These are phyloP conservation scores for Vicugna pacos DNA, from an alignment of 2,113 vertebrate genomes.

Conservation along the genomic window DNA sequence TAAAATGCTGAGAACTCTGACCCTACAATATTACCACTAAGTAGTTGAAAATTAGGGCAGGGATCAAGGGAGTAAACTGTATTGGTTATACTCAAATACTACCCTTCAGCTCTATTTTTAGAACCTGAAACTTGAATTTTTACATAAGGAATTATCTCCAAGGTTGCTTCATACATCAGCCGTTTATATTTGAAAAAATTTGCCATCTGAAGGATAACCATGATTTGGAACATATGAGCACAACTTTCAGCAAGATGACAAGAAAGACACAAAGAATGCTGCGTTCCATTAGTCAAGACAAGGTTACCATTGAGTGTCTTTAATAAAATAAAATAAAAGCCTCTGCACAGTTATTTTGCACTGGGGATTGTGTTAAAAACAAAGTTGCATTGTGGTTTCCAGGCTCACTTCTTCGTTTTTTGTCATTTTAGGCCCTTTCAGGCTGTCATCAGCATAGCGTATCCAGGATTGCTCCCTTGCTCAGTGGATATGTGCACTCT, in stretches of 20 bases:
- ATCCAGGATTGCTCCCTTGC: not conserved
- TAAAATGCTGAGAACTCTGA: not conserved
- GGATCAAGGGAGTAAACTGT: not conserved
- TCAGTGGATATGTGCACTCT: not conserved
- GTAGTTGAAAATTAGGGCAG: slow-evolving; percentile 11
- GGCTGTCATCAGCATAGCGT: not conserved
- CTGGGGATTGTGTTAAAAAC: not conserved
- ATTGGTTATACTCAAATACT: not conserved
- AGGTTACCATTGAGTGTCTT: not conserved
- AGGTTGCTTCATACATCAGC: not conserved
- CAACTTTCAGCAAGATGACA: slow-evolving; percentile 43
- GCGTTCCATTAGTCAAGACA: slow-evolving; percentile 31
- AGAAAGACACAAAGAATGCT: not conserved
- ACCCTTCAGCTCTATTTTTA: not conserved
- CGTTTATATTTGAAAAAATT: slow-evolving; percentile 20
- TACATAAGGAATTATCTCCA: not conserved
- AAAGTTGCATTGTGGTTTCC: slow-evolving; percentile 21
- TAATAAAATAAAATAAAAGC: slow-evolving; percentile 36
- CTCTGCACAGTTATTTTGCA: not conserved
- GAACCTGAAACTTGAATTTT: slow-evolving; percentile 47
- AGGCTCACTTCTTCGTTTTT: not conserved
- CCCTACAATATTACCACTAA: not conserved
- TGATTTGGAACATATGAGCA: not conserved
- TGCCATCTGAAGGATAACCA: not conserved
- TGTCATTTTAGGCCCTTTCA: not conserved